These are phyloP conservation scores for Lanistes nyassanus DNA, from an alignment of 1,140 invertebrate species.

Conservation along the genomic window DNA sequence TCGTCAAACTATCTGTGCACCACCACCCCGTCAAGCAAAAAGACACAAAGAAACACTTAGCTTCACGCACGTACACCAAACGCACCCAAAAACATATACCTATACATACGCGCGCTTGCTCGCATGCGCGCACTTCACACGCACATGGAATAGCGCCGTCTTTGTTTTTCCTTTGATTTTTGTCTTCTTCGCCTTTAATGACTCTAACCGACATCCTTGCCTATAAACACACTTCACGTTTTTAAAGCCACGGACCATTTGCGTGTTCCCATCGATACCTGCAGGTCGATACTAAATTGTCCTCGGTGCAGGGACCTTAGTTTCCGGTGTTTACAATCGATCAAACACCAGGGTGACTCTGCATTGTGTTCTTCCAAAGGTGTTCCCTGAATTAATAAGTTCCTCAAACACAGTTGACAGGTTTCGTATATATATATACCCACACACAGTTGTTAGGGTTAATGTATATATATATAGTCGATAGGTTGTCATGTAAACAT, in stretches of 20 bases:
- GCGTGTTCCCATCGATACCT: not conserved
- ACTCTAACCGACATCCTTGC: not conserved
- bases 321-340: too few relatives aligned
- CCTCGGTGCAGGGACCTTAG: not conserved
- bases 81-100: conserved; percentile 2
- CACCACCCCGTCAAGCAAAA: not conserved
- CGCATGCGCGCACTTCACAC: not conserved
- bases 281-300: not conserved
- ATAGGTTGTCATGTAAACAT: too few relatives aligned
- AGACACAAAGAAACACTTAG: not conserved
- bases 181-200: not conserved
- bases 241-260: not conserved
- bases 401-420: too few relatives aligned
- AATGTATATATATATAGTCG: too few relatives aligned
- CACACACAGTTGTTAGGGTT: too few relatives aligned
- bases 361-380: not conserved
- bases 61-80: not conserved
- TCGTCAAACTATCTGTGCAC: too few relatives aligned
- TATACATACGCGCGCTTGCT: not conserved
- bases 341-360: not conserved
- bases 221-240: not conserved
- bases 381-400: not conserved
- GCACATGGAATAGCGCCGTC: not conserved
- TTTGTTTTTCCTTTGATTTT: not conserved
- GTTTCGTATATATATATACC: too few relatives aligned